Conservation (phyloP, 2,888 invertebrate species). For the Amiota minor region DNA sequence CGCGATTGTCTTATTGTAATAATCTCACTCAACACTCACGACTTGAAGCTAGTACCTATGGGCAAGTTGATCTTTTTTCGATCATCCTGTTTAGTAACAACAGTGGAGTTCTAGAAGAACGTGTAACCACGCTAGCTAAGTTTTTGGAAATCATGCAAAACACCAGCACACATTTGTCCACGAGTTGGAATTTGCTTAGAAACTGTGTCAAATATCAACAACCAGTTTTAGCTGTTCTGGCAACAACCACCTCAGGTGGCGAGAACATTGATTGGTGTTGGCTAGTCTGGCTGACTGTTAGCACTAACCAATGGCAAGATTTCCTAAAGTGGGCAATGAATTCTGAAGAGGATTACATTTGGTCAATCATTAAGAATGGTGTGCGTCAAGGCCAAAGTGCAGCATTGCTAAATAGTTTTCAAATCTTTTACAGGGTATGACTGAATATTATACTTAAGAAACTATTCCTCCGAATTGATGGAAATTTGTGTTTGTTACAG, state of each 20-base stretch:
- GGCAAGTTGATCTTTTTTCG: constrained; percentile 69
- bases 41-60: constrained; percentile 45
- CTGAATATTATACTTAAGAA: constrained; percentile 51
- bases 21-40: constrained; percentile 43
- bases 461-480: background rate
- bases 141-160: constrained; percentile 65
- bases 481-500: constrained; percentile 72
- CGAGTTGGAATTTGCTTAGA: constrained; percentile 65
- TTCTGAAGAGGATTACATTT: constrained; percentile 54
- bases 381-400: constrained; percentile 76
- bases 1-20: constrained; percentile 22
- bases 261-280: constrained; percentile 69
- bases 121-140: constrained; percentile 46
- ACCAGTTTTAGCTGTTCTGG: constrained; percentile 69
- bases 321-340: constrained; percentile 45
- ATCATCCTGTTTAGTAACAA: constrained; percentile 68
- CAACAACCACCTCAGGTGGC: constrained; percentile 58
- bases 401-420: constrained; percentile 79
- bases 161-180: constrained; percentile 45
- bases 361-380: constrained; percentile 62
- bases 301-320: constrained; percentile 64
- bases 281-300: constrained; percentile 70
- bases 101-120: constrained; percentile 55
- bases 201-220: constrained; percentile 60
- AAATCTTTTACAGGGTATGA: constrained; percentile 80